Conservation (phyloP, 2,113 vertebrate species). For the Cololabis saira region DNA sequence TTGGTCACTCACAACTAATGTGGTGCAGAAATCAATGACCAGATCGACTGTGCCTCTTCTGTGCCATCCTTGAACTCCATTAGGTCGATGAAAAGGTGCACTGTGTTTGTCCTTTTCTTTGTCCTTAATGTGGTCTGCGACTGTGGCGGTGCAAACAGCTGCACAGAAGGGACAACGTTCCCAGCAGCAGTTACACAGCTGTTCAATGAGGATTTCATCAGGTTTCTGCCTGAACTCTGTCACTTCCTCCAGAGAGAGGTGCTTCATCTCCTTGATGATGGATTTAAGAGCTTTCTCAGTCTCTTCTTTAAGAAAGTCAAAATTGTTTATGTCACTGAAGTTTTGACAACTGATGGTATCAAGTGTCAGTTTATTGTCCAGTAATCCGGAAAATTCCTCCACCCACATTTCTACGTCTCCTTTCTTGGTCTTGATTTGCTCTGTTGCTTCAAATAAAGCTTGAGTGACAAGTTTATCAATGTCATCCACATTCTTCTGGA, state of each 20-base stretch:
- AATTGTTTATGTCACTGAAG: too few relatives aligned
- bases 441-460: too few relatives aligned
- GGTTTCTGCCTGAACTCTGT: neutral
- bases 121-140: too few relatives aligned
- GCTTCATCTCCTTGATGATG: fast-evolving
- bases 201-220: slow-evolving; percentile 56
- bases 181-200: too few relatives aligned
- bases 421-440: too few relatives aligned
- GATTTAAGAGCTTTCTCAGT: neutral
- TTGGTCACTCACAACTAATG: slow-evolving; percentile 22
- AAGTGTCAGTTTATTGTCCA: too few relatives aligned
- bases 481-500: too few relatives aligned
- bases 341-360: too few relatives aligned
- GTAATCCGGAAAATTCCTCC: too few relatives aligned
- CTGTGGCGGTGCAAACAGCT: slow-evolving; percentile 69
- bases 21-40: slow-evolving; percentile 41
- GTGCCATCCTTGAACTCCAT: slow-evolving; percentile 33
- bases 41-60: neutral
- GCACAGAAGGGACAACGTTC: slow-evolving; percentile 70
- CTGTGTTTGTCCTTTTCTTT: slow-evolving; percentile 45
- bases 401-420: too few relatives aligned
- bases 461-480: too few relatives aligned
- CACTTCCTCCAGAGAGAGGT: neutral
- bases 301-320: too few relatives aligned
- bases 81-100: slow-evolving; percentile 51